Evolutionary conservation across 1,140 invertebrate species (phyloP), one percentile per base, ranked within the genome.

Genomic region (Atta colombica): DNA sequence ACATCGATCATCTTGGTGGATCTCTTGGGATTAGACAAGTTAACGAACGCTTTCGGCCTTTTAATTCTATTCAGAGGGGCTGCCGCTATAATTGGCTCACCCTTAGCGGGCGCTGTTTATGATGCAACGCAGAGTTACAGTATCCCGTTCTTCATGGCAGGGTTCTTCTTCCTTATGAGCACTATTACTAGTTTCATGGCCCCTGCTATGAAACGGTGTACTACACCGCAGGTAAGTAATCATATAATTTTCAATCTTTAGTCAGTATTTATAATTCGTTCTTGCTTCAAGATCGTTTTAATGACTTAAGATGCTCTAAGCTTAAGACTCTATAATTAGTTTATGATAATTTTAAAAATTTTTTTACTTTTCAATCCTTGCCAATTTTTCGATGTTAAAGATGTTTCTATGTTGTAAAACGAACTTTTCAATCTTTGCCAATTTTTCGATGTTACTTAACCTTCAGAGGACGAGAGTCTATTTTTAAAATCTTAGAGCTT

Each of bases 1-100:
- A 99, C 99, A 53, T 99, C 99, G 25, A 99, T 99, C 93, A 99
- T 99, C 92, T 96, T 99, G 68, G 99, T 99, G 88, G 99, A 99
- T 93, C 96, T 99, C 21, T 96, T 99, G 51, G 99, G 99, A 16
- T 96, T 99, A 91, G 99, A 99, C 91, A 98, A 98, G 95, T 95
- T 99, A 86, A 99, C 99, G 58, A 99, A 99, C 94, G 99, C 99
- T 28, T 99, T 99, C 95, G 99, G 99, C 51, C 96, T 99, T 74
- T 96, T 99, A 68, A 99, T 99, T 90, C 96, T 99, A 87, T 99
- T 99, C 96, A 97, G 99, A 95, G 99, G 99, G 28, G 97, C 98
- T 51, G 98, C 99, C 0, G 98, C 98, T 3, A 98, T 99, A 55
- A 95, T 99, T 58, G 98, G 98, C 1, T 97, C 97, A 8, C 98